Base-by-base conservation (phyloP, 2,888 invertebrate species). In the Erebia palarica region DNA sequence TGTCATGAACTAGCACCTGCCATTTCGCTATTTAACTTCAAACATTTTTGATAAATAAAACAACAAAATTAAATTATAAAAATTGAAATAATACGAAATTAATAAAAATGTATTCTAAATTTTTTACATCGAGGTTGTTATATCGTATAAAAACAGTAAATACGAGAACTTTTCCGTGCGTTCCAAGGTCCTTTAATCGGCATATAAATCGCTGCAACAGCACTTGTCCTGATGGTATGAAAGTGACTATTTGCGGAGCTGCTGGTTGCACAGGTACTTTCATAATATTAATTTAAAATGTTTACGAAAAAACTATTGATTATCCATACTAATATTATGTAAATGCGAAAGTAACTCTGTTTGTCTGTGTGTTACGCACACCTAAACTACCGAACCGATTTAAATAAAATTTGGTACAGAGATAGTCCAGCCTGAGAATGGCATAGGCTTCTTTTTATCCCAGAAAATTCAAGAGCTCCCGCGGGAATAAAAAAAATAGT, bases 241-340 rank as follows among this genome's bases (percentile, higher is more conserved):
- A 95, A 80, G 89, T 94, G 11, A 92, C 94, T 9, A 87, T 95
- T 55, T 89, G 94, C 70, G 94, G 94, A 1, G 94, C 94, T 13
- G 91, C 88, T 55, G 94, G 94, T 53, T 84, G 86, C 72, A 94
- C 94, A 76, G 94, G 94, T 94, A 79, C 9, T 47, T 47, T 13
- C 11, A 47, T 11, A 47, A 47, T 47, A 3, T 2, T n/a, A n/a
- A n/a, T n/a, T n/a, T n/a, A n/a, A n/a, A n/a, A n/a, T n/a, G n/a
- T n/a, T n/a, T 21, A 47, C 47, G 10, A 47, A 27, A 27, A 27
- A 27, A 27, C 27, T 27, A 4, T 44, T 44, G 0, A 44, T 44
- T 10, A 42, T 42, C 42, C 1, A 9, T 42, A 42, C 42, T 9
- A 7, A 10, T 44, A 44, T 44, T 44, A 8, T n/a, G n/a, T 44